Percentiles rank a stretch among this genome's conserved stretches.
Evolutionary conservation across 2,797 vertebrate species (phyloP).

Genomic region (Tangara arthus): DNA sequence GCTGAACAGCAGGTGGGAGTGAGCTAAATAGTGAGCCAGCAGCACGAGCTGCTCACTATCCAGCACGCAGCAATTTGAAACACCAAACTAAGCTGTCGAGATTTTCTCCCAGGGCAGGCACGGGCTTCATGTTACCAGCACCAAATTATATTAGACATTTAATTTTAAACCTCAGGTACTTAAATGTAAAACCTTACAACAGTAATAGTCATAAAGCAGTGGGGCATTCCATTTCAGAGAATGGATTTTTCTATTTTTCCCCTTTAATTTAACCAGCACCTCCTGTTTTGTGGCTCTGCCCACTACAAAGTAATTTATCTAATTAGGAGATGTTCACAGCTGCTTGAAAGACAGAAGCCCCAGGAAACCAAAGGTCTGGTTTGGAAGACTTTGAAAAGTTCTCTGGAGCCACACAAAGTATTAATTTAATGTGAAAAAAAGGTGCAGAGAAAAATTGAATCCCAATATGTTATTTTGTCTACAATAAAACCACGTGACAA

Average conservation of each 20-base stretch:
- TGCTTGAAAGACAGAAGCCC: constrained; percentile 69
- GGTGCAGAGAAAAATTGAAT: constrained; percentile 67
- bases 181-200: constrained; percentile 75
- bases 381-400: constrained; percentile 70
- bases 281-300: constrained; percentile 74
- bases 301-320: constrained; percentile 78
- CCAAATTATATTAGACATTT: constrained; percentile 82
- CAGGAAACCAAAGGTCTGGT: constrained; percentile 66
- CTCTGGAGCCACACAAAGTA: constrained; percentile 69
- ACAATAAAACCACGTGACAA: constrained; percentile 62
- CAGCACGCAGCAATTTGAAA: constrained; percentile 66
- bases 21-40: constrained; percentile 37
- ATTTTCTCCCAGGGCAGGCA: constrained; percentile 73
- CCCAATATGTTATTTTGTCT: constrained; percentile 69
- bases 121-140: constrained; percentile 69
- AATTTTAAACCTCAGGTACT: constrained; percentile 82
- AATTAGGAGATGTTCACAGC: constrained; percentile 76
- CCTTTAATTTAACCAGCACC: constrained; percentile 74
- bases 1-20: constrained; percentile 27
- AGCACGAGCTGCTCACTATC: neutral
- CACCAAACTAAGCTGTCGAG: constrained; percentile 61
- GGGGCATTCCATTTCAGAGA: constrained; percentile 70
- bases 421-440: constrained; percentile 68
- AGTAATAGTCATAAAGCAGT: constrained; percentile 76
- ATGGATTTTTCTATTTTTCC: constrained; percentile 67